These are phyloP conservation scores for Sebastes jordani DNA, from an alignment of 2,797 vertebrate species.

Conservation along the genomic window DNA sequence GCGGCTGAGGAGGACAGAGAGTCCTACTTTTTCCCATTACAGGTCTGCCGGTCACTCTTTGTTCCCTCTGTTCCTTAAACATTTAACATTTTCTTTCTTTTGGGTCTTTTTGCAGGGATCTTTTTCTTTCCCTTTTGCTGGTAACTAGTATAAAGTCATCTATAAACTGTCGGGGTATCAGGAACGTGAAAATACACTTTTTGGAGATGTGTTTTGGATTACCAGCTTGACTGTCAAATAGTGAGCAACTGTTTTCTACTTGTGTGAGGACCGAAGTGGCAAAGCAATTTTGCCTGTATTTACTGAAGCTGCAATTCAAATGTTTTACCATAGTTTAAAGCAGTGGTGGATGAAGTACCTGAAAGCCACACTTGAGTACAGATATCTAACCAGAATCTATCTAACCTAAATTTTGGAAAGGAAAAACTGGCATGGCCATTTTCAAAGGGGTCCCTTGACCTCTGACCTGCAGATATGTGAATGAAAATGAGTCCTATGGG, in stretches of 20 bases:
- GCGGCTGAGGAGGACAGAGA: slow-evolving; percentile 7
- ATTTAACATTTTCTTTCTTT: background rate
- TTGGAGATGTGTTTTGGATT: background rate
- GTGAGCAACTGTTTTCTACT: background rate
- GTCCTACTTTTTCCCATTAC: slow-evolving; percentile 80
- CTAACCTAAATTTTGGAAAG: too few species aligned
- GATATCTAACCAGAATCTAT: too few species aligned
- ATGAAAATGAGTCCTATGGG: too few species aligned
- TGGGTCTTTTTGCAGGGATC: background rate
- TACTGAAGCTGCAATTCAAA: background rate
- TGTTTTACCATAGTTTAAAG: background rate
- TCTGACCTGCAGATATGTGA: accelerated
- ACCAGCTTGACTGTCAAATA: background rate
- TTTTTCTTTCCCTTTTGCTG: background rate
- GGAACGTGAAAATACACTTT: background rate
- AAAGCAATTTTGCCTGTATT: background rate
- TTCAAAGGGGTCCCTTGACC: accelerated
- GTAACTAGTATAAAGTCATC: background rate
- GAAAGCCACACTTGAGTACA: too few species aligned
- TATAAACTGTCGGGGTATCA: background rate
- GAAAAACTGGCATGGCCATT: too few species aligned
- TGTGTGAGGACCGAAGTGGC: background rate
- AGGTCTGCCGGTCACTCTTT: background rate
- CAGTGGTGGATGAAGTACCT: too few species aligned
- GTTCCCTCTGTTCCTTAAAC: background rate